phyloP scores from a whole-genome alignment of 2,888 invertebrate genomes.

The Kryphioiulus occultus region DNA sequence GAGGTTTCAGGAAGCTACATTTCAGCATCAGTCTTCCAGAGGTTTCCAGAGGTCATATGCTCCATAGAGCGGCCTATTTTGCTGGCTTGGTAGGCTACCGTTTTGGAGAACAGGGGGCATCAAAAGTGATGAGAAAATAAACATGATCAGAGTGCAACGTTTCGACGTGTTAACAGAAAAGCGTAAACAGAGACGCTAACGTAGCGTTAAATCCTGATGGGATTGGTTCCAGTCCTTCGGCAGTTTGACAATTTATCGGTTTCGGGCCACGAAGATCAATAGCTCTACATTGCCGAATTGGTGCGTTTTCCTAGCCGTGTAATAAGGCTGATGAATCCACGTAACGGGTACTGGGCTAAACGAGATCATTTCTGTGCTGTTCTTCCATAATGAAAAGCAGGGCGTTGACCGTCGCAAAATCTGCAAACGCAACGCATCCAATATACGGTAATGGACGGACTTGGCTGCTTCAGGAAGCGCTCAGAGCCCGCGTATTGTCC shows the following conservation, averaged over 20 bases:
- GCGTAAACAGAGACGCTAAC: neutral
- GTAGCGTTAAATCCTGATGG: neutral
- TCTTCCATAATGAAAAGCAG: neutral
- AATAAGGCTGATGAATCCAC: slow-evolving; percentile 20
- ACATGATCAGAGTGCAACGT: neutral
- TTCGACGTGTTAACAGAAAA: neutral
- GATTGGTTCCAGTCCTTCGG: neutral
- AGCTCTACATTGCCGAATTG: neutral
- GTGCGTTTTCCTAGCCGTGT: neutral
- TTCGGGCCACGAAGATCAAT: neutral
- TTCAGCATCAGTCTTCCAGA: no score
- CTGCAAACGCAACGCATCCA: neutral
- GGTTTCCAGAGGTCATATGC: no score
- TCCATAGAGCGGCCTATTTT: no score
- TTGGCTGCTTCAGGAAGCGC: neutral
- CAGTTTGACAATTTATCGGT: neutral
- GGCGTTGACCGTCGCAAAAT: slow-evolving; percentile 22
- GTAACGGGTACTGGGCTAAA: neutral
- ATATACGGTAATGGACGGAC: neutral
- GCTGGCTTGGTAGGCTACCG: neutral
- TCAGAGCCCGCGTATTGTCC: neutral
- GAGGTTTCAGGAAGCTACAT: no score
- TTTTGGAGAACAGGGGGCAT: neutral
- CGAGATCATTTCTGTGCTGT: neutral
- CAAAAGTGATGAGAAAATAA: neutral